phyloP scores from a whole-genome alignment of 2,113 vertebrate genomes.

The Chloropsis cyanopogon region DNA sequence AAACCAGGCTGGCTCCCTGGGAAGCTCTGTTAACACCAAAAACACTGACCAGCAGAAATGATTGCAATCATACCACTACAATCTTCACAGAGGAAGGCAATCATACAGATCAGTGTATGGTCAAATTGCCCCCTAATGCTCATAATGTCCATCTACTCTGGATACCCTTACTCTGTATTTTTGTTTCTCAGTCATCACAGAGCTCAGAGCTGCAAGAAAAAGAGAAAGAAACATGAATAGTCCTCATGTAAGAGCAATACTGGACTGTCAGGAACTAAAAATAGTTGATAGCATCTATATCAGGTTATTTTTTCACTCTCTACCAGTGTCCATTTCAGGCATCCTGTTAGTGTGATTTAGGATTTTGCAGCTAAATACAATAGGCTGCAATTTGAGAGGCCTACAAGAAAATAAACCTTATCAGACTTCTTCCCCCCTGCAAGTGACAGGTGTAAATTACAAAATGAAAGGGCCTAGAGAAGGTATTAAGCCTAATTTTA shows the following conservation, averaged over 20 bases:
- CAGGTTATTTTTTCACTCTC: neutral
- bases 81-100: neutral
- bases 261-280: neutral
- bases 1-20: neutral
- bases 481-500: neutral
- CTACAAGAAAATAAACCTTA: neutral
- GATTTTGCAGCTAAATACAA: neutral
- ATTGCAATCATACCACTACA: neutral
- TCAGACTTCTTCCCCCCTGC: rapidly evolving
- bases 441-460: neutral
- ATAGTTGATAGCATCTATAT: neutral
- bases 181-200: neutral
- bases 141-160: neutral
- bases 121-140: neutral
- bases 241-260: neutral
- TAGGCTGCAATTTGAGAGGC: neutral
- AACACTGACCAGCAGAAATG: neutral
- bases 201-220: neutral
- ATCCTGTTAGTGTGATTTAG: neutral
- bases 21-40: neutral
- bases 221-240: neutral
- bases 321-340: neutral
- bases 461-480: neutral
- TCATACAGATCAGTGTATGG: neutral
- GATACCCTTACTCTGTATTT: neutral